These are phyloP conservation scores for Nycticryphes semicollaris DNA, from an alignment of 2,113 vertebrate species.

Conservation along the genomic window DNA sequence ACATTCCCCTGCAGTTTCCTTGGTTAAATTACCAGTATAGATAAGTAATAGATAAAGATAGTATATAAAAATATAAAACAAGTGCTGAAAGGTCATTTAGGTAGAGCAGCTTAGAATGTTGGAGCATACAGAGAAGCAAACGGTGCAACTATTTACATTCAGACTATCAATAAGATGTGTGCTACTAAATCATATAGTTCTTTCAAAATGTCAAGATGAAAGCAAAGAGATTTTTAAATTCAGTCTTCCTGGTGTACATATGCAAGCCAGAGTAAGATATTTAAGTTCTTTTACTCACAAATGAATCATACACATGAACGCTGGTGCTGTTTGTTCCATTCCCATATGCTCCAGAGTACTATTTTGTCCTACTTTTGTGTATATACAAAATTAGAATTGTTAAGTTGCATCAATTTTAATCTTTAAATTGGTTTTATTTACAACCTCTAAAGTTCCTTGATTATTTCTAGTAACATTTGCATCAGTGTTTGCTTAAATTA, in stretches of 20 bases:
- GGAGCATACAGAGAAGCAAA: not conserved
- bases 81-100: not conserved
- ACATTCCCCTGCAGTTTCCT: not conserved
- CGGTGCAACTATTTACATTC: not conserved
- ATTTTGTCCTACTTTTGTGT: conserved; percentile 58
- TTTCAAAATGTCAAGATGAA: not conserved
- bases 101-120: not conserved
- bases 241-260: not conserved
- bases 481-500: conserved; percentile 60
- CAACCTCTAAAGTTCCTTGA: conserved; percentile 56
- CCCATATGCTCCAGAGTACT: conserved; percentile 44
- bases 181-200: not conserved
- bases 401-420: conserved; percentile 58
- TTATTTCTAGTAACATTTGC: conserved; percentile 64
- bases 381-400: conserved; percentile 52
- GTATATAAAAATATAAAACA: not conserved
- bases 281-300: conserved; percentile 35
- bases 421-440: conserved; percentile 67
- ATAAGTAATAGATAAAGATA: not conserved
- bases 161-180: not conserved
- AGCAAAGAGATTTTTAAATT: not conserved
- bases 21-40: not conserved
- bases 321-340: not conserved
- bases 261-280: not conserved
- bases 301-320: conserved; percentile 3